These are phyloP conservation scores for Hyperoplus lanceolatus DNA, from an alignment of 2,797 vertebrate genomes.

Conservation along the genomic window DNA sequence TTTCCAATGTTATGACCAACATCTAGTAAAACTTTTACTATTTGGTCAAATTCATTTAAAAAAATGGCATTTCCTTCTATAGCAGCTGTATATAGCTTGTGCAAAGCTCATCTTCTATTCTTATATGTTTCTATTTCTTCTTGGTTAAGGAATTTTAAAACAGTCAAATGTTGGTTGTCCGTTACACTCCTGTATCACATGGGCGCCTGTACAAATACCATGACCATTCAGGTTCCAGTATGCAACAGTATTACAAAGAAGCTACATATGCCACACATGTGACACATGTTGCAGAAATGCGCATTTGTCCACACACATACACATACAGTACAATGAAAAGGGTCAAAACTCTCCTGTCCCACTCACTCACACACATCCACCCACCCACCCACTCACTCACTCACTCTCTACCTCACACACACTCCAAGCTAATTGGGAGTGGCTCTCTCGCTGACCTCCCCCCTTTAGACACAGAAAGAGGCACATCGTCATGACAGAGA, in stretches of 20 bases:
- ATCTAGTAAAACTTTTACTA: too few relatives aligned
- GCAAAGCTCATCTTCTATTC: not conserved
- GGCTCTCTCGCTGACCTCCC: conserved; percentile 60
- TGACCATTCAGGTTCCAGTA: not conserved
- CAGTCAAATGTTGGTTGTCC: not conserved
- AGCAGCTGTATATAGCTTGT: not conserved
- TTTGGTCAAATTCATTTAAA: too few relatives aligned
- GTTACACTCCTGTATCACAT: not conserved
- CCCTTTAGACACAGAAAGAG: conserved; percentile 46
- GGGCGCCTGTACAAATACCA: not conserved
- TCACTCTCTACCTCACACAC: conserved; percentile 30
- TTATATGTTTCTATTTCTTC: not conserved
- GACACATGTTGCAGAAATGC: conserved; percentile 9
- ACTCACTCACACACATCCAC: not conserved
- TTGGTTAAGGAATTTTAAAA: not conserved
- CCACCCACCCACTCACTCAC: conserved; percentile 25
- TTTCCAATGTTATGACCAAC: too few relatives aligned
- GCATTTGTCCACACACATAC: conserved; percentile 18
- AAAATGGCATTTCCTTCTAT: too few relatives aligned
- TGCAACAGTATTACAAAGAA: not conserved
- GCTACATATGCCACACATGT: too few relatives aligned
- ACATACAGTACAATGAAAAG: conserved; percentile 4
- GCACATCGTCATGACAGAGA: conserved; percentile 58
- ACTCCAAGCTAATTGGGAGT: conserved; percentile 67
- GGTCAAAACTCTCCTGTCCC: not conserved